Conservation (phyloP, 2,113 vertebrate species). For the Rissa tridactyla region DNA sequence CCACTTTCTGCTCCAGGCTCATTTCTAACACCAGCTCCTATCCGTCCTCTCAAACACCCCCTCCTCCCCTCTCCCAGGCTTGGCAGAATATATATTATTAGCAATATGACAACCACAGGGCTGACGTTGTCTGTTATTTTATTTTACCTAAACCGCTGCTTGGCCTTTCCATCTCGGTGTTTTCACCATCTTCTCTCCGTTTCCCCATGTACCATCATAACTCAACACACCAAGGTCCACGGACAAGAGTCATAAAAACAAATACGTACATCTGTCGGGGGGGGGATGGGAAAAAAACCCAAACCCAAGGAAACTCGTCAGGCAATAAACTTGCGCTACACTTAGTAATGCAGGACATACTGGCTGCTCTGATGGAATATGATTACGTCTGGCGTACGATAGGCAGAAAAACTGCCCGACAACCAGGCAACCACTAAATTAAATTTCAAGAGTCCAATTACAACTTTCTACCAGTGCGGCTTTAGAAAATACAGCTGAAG, state of each 20-base stretch:
- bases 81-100: neutral
- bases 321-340: neutral
- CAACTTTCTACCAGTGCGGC: constrained; percentile 11
- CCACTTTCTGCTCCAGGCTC: neutral
- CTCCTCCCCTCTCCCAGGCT: neutral
- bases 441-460: constrained; percentile 4
- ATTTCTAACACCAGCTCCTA: neutral
- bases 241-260: neutral
- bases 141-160: neutral
- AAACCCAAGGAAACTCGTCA: neutral
- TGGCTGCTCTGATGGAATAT: constrained; percentile 12
- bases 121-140: neutral
- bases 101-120: neutral
- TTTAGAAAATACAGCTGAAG: neutral
- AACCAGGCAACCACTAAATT: constrained; percentile 35
- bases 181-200: neutral
- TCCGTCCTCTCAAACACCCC: neutral
- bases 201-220: neutral
- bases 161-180: neutral
- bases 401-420: constrained; percentile 2
- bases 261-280: neutral
- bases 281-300: neutral
- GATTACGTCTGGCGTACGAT: neutral
- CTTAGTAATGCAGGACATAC: neutral
- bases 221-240: neutral